phyloP scores from a whole-genome alignment of 2,797 vertebrate genomes.

The Meriones psammophilus region DNA sequence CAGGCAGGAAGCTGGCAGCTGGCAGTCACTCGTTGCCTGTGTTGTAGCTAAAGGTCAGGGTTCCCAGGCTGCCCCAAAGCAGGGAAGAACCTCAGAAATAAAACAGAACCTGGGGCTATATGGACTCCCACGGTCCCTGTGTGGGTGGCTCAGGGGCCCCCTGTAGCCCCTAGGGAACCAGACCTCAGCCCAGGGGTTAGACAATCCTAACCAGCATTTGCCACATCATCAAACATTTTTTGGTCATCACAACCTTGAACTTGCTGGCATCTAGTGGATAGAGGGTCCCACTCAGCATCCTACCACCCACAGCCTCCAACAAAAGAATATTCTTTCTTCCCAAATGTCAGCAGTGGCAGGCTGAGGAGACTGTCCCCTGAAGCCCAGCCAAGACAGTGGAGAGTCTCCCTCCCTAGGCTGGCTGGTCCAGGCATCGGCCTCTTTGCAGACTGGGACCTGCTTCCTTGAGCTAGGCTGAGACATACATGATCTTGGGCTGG shows the following conservation, averaged over 20 bases:
- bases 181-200: background rate
- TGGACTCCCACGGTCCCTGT: background rate
- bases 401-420: background rate
- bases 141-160: background rate
- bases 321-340: background rate
- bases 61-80: background rate
- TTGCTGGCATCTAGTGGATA: background rate
- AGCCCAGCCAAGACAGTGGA: no score
- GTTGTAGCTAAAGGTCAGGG: background rate
- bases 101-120: background rate
- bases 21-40: background rate
- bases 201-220: background rate
- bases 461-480: no score
- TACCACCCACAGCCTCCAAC: no score
- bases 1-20: background rate
- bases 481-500: background rate
- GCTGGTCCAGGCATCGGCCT: background rate
- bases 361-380: background rate
- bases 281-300: background rate
- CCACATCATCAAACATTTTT: background rate
- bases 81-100: background rate
- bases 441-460: background rate
- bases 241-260: background rate
- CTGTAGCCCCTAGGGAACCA: background rate
- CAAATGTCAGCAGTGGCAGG: background rate